Conservation (phyloP, 1,140 invertebrate species). For the Habropoda laboriosa region DNA sequence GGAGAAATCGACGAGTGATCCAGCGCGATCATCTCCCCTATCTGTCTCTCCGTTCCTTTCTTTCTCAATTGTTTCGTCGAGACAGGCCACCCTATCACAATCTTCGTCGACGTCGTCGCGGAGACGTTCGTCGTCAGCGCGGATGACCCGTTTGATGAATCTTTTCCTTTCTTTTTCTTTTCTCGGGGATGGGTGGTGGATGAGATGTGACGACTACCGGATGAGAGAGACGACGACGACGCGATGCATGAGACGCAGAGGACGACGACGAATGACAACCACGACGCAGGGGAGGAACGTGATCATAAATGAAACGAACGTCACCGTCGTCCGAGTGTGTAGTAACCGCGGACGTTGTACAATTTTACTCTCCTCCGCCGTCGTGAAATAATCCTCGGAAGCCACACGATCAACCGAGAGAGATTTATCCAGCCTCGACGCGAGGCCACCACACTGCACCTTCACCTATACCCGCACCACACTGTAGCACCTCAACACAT, state of each 20-base stretch:
- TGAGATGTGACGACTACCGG: slow-evolving; percentile 37
- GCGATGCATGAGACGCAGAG: slow-evolving; percentile 27
- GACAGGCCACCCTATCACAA: slow-evolving; percentile 77
- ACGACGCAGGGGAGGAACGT: slow-evolving; percentile 69
- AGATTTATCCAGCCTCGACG: slow-evolving; percentile 58
- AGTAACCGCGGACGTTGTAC: slow-evolving; percentile 49
- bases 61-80: not conserved
- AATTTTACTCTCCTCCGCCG: not conserved
- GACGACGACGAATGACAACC: slow-evolving; percentile 63
- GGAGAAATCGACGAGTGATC: slow-evolving; percentile 72
- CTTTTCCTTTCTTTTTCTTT: too few relatives aligned
- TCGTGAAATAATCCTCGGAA: slow-evolving; percentile 55
- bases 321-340: slow-evolving; percentile 63
- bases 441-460: slow-evolving; percentile 74
- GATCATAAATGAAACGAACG: slow-evolving; percentile 67
- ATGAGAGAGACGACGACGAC: slow-evolving; percentile 51
- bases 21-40: slow-evolving; percentile 48
- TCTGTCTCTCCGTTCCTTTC: not conserved
- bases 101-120: slow-evolving; percentile 72
- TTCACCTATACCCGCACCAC: slow-evolving; percentile 76
- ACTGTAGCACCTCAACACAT: slow-evolving; percentile 82
- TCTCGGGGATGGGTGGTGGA: not conserved
- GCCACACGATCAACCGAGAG: slow-evolving; percentile 58
- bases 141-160: too few relatives aligned
- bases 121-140: slow-evolving; percentile 64